These are phyloP conservation scores for Drosophila fulvimacula DNA, from an alignment of 2,888 invertebrate genomes.

Conservation along the genomic window DNA sequence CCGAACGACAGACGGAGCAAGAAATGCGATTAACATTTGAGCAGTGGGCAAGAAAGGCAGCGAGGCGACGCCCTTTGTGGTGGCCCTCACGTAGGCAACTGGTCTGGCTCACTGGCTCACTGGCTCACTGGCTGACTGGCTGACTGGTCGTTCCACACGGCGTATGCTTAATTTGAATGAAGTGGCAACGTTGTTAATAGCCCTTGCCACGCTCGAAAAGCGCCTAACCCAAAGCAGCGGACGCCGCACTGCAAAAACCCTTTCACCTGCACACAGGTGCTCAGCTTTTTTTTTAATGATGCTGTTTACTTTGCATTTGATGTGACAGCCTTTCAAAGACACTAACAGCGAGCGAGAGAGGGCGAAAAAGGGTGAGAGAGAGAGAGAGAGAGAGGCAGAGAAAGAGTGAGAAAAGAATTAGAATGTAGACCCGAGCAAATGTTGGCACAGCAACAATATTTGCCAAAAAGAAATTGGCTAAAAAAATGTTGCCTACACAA, in stretches of 20 bases:
- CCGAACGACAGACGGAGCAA: slow-evolving; percentile 42
- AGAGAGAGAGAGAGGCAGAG: too few relatives aligned
- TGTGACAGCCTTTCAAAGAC: slow-evolving; percentile 44
- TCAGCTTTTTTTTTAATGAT: slow-evolving; percentile 63
- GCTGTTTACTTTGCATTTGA: slow-evolving; percentile 70
- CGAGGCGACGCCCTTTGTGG: slow-evolving; percentile 58
- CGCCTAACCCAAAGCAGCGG: neutral
- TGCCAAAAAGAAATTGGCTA: slow-evolving; percentile 45
- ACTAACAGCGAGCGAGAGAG: too few relatives aligned
- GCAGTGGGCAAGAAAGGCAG: slow-evolving; percentile 60
- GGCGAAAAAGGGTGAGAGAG: too few relatives aligned
- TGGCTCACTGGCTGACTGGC: neutral
- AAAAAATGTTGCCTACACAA: slow-evolving; percentile 42
- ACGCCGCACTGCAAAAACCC: slow-evolving; percentile 5
- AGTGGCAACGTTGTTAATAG: slow-evolving; percentile 73
- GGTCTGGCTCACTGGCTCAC: neutral
- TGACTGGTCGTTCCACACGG: slow-evolving; percentile 45
- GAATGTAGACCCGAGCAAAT: slow-evolving; percentile 40
- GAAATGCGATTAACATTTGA: slow-evolving; percentile 78
- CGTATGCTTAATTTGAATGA: slow-evolving; percentile 76
- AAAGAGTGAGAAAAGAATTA: slow-evolving; percentile 23
- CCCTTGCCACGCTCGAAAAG: slow-evolving; percentile 27
- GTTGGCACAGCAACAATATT: slow-evolving; percentile 50
- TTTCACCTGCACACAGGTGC: slow-evolving; percentile 32
- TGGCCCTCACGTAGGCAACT: slow-evolving; percentile 47